Percentiles rank a stretch among this genome's conserved stretches.
phyloP scores from a whole-genome alignment of 2,113 vertebrate species.

The Pithys albifrons region DNA sequence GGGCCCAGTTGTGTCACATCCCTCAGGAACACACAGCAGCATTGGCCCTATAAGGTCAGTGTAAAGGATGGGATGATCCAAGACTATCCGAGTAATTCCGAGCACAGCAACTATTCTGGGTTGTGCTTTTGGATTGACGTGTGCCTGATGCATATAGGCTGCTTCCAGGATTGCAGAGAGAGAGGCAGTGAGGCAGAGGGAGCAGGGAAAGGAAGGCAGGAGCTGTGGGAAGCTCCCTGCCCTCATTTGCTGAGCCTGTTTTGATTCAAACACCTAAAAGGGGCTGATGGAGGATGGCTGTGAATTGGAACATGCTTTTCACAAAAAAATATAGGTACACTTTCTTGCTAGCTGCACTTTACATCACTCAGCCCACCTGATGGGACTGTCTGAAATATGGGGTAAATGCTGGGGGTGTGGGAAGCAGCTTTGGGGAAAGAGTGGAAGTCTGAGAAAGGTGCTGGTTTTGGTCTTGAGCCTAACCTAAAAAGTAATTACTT shows the following conservation, averaged over 20 bases:
- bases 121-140: background rate
- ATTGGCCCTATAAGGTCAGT: background rate
- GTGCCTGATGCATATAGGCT: accelerated
- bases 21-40: background rate
- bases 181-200: background rate
- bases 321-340: background rate
- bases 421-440: background rate
- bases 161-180: background rate
- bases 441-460: background rate
- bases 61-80: background rate
- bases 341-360: background rate
- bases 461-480: background rate
- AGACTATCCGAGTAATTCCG: background rate
- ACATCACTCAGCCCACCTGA: background rate
- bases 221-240: accelerated
- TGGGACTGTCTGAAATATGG: background rate
- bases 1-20: background rate
- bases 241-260: background rate
- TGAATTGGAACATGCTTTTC: accelerated
- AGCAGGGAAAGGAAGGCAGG: background rate
- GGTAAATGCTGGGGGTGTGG: background rate
- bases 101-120: background rate
- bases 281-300: background rate
- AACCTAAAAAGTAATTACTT: background rate
- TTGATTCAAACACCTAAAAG: background rate